Base-by-base conservation (phyloP, 2,113 vertebrate species). In the Galeopterus variegatus region DNA sequence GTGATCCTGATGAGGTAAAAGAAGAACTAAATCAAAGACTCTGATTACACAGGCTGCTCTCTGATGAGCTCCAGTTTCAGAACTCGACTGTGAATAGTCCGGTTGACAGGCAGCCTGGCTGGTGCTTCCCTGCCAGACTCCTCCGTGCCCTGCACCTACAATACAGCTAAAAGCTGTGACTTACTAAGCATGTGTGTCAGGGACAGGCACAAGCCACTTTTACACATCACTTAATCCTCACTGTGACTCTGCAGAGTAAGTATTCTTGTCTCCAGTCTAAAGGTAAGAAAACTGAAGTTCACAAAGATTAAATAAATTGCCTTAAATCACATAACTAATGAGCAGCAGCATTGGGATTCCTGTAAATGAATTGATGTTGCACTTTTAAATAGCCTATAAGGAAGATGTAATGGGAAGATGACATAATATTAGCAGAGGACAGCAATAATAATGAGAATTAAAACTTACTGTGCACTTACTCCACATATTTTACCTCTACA, bases 1-100 rank as follows among this genome's bases (percentile, higher is more conserved):
- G 54, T 7, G 50, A 73, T 95, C 48, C 54, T 50, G 31, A 62
- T 90, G 60, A 94, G 91, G 45, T 95, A 62, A 97, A 69, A 60
- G 62, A 95, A 92, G 95, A 80, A 54, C 24, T 73, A 90, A 93
- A 75, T 36, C 75, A 60, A 86, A 87, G 23, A 8, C 26, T 26
- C 21, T 24, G 75, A 50, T 45, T 52, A 54, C 50, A 36, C 83
- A 92, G 79, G 8, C 93, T 93, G 72, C 81, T 94, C 67, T 77
- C 72, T 69, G 60, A 90, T 33, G 56, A 85, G 60, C 54, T 96
- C 81, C 73, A 33, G 21, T 62, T 90, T 88, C 56, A 95, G 72
- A 84, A 60, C 69, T 33, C 13, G 75, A 70, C 81, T 52, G 0
- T 15, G 64, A 85, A 73, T 5, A 6, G 31, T 14, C 36, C 17